Base-by-base conservation (phyloP, 2,888 invertebrate species). In the Cephus sareptanus region DNA sequence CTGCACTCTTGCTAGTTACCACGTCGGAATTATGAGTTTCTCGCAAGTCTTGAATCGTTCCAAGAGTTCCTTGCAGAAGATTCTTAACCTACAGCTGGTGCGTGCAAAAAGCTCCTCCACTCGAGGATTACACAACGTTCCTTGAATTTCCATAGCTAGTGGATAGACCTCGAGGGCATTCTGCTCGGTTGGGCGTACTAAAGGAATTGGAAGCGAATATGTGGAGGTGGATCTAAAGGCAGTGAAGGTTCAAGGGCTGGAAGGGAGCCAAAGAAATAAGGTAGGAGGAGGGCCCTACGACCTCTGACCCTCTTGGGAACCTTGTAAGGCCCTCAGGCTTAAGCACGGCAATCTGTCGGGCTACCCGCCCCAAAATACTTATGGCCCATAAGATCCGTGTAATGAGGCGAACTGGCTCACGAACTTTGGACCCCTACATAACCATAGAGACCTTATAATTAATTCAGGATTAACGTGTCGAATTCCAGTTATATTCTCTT, bases 241-340 rank as follows among this genome's bases (percentile, higher is more conserved):
- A 56, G 23, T 23, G 40, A 56, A 56, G 40, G 40, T 23, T 9
- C 40, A 23, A 56, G 15, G 71, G 71, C 34, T 71, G 71, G 71
- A 71, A 71, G 71, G 31, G 77, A 56, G 23, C 40, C 40, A 56
- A 79, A 79, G 82, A 82, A 83, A 80, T 81, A 82, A 84, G 84
- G 80, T 79, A 85, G 86, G 86, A 86, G 86, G 85, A 85, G 82
- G 85, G 79, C 80, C 84, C 83, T 76, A 79, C 83, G 88, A 89
- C 88, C 89, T 89, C 84, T 89, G 88, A 89, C 88, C 88, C 83
- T 80, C 87, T 83, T 88, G 88, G 86, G 88, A 89, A 87, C 85
- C 83, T 85, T 79, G 84, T 83, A 84, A 83, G 83, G 84, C 84
- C 86, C 82, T 81, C 81, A 82, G 87, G 85, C 85, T 83, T 85